Conservation (phyloP, 2,113 vertebrate species). For the Nycticebus coucang region DNA sequence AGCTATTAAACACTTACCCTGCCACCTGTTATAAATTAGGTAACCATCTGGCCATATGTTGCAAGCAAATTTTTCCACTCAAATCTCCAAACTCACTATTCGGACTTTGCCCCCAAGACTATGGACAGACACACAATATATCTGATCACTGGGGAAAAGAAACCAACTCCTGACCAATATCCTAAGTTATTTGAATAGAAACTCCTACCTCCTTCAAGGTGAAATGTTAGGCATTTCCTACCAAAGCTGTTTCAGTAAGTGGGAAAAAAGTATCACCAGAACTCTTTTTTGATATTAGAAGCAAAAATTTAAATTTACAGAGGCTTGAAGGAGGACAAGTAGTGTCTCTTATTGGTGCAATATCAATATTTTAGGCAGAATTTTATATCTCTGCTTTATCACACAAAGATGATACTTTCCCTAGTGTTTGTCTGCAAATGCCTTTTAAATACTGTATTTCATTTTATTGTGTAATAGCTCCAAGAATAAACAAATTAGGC, state of each 20-base stretch:
- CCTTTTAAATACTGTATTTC: not conserved
- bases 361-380: not conserved
- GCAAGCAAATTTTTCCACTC: not conserved
- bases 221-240: not conserved
- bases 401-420: not conserved
- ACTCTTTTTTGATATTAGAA: conserved; percentile 17
- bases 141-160: conserved; percentile 7
- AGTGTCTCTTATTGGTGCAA: not conserved
- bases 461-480: not conserved
- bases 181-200: conserved; percentile 5
- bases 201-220: not conserved
- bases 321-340: not conserved
- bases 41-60: not conserved
- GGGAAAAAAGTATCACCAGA: not conserved
- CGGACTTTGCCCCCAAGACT: conserved; percentile 16
- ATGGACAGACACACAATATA: not conserved
- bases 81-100: conserved; percentile 6
- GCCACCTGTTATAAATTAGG: not conserved
- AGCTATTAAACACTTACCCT: conserved; percentile 20
- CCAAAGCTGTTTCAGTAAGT: not conserved
- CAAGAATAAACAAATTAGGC: conserved; percentile 40
- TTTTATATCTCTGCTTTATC: not conserved
- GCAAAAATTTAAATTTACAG: conserved; percentile 29
- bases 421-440: not conserved
- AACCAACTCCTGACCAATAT: not conserved